Evolutionary conservation across 2,113 vertebrate species (phyloP), one percentile per base, ranked within the genome.

Genomic region (Tragelaphus strepsiceros): DNA sequence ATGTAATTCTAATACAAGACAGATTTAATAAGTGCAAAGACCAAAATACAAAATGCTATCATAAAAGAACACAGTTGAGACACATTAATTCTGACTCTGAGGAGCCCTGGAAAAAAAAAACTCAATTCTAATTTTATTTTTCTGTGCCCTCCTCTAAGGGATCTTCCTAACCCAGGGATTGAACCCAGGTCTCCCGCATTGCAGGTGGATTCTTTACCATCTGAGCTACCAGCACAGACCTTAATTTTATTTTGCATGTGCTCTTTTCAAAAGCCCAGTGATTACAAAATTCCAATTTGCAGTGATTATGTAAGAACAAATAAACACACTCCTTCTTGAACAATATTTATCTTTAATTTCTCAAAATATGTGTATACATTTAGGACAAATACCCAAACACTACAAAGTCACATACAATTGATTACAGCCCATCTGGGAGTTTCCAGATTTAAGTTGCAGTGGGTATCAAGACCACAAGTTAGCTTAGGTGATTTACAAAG

Each of bases 91-190:
- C 56, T 82, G 59, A 74, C 26, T 51, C 30, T 71, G 39, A 89
- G 88, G 46, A 19, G 6, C 3, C 46, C 16, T 59, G 16, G 30
- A 4, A 15, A 11, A 39, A 78, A 91, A 88, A 54, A 91, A 85
- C 14, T 92, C n/a, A 15, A 3, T 91, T 93, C 54, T 90, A 88
- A 95, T 86, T 95, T 97, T 43, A 64, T 90, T 94, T 85, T 51
- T 6, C 67, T 19, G 6, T 74, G n/a, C n/a, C n/a, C 67, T 74
- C 19, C 35, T 74, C 67, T 39, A 39, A 21, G n/a, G 35, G 19
- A 39, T 74, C 67, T 74, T 22, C 19, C 67, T 21, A 39, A 74
- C 19, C 35, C 35, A 74, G 35, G 35, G 67, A 74, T 13, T 3
- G 2, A 74, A 74, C n/a, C 19, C 35, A 39, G 67, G n/a, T 39